Conservation (phyloP, 2,113 vertebrate genomes). For the Rhea pennata region DNA sequence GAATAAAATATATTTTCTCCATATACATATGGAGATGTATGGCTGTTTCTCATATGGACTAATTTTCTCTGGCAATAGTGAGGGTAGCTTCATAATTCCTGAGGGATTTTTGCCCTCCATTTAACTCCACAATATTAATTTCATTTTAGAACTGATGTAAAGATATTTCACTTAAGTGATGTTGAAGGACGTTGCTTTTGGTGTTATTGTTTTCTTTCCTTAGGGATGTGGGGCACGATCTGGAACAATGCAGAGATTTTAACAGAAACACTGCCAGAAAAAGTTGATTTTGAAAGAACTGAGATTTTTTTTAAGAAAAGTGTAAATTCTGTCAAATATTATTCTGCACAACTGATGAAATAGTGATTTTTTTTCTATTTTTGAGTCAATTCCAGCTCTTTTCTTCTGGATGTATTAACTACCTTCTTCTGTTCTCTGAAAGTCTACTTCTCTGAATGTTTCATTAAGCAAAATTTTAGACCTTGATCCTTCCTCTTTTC, state of each 20-base stretch:
- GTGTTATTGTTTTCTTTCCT: neutral
- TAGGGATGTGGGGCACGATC: neutral
- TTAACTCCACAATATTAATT: neutral
- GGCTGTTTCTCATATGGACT: neutral
- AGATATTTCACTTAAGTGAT: neutral
- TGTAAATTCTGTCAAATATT: neutral
- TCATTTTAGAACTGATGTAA: neutral
- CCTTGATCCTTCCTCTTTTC: neutral
- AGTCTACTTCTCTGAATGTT: neutral
- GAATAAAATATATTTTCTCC: neutral
- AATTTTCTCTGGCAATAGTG: neutral
- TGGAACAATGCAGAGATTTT: neutral
- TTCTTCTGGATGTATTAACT: neutral
- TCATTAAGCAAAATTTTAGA: neutral
- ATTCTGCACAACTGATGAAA: neutral
- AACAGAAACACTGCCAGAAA: neutral
- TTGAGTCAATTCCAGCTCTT: neutral
- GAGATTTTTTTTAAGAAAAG: neutral
- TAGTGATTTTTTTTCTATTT: neutral
- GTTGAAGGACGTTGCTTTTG: neutral
- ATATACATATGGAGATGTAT: neutral
- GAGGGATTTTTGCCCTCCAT: neutral
- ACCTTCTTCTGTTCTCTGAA: neutral
- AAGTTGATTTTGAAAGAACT: neutral
- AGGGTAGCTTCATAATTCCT: neutral